Evolutionary conservation across 2,888 invertebrate genomes (phyloP), one percentile per base, ranked within the genome.

Genomic region (Crossocerus cetratus): DNA sequence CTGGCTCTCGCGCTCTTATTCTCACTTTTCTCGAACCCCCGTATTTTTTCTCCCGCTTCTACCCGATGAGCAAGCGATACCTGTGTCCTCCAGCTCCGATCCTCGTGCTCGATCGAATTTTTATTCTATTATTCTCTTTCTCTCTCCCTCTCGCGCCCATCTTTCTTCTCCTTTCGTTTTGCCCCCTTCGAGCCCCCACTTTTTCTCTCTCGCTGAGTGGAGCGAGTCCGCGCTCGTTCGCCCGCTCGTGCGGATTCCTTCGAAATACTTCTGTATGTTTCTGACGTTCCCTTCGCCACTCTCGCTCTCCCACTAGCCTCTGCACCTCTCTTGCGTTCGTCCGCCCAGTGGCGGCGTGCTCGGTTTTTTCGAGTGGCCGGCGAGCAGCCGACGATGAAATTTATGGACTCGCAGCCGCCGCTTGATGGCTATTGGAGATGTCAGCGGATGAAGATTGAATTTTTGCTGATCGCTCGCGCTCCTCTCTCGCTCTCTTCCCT

Each of bases 31-130:
- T 73, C 78, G 32, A 60, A 71, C 67, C 60, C 69, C 59, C 76
- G 76, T 57, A 75, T 75, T 66, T 75, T 76, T 75, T 74, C 69
- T 69, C 22, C 60, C 55, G 43, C 64, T 63, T 57, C 62, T 58
- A 21, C n/a, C 32, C 22, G 13, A 49, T 32, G 32, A 32, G 32
- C 32, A 32, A 32, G 32, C 32, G 32, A 32, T 32, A 32, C 32
- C 32, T 32, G 32, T 32, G 32, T 32, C 32, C 32, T 4, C 32
- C 32, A 32, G 8, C 32, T 32, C 11, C 32, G 8, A 32, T 32
- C 32, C 32, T 11, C 3, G 32, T 32, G 32, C 32, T 32, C 32
- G 32, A 32, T 32, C 32, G 32, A 32, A 8, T 55, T 20, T 62
- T 57, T 45, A 32, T 59, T 54, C 57, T 56, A 60, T 65, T 65